A percentile compares a stretch with the other conserved stretches of the same genome.
Evolutionary conservation across 2,113 vertebrate species (phyloP).

Genomic region (Rhegmatorhina hoffmannsi): DNA sequence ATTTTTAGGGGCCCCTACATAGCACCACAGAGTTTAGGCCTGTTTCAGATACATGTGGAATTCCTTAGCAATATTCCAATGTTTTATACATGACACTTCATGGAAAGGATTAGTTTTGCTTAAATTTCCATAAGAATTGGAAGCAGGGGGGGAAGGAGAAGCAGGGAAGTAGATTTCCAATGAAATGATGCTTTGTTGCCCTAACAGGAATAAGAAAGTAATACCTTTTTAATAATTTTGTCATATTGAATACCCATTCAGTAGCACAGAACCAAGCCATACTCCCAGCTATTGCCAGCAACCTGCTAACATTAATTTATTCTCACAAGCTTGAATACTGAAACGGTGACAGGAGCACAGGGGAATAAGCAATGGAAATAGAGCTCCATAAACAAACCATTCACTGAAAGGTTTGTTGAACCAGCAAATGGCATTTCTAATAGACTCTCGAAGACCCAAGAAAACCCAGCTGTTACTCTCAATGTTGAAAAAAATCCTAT

Average conservation of each 20-base stretch:
- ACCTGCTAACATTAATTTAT: background rate
- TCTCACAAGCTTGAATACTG: background rate
- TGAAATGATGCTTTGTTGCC: background rate
- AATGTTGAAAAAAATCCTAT: background rate
- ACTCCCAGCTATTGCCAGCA: background rate
- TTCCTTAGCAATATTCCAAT: background rate
- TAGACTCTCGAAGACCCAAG: background rate
- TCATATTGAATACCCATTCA: background rate
- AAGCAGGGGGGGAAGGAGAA: background rate
- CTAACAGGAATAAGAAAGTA: background rate
- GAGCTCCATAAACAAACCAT: background rate
- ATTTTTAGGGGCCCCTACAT: background rate
- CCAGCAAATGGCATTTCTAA: background rate
- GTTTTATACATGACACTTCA: background rate
- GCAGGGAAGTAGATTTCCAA: background rate
- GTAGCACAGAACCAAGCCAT: background rate
- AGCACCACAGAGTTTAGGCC: background rate
- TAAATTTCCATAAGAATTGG: background rate
- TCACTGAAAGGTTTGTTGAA: background rate
- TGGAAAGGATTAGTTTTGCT: background rate
- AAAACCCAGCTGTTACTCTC: background rate
- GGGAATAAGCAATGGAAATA: background rate
- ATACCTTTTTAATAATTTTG: background rate
- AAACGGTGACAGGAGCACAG: background rate
- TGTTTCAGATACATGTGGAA: background rate